Evolutionary conservation across 2,888 invertebrate species (phyloP), one percentile per base, ranked within the genome.

Genomic region (Epinotia demarniana): DNA sequence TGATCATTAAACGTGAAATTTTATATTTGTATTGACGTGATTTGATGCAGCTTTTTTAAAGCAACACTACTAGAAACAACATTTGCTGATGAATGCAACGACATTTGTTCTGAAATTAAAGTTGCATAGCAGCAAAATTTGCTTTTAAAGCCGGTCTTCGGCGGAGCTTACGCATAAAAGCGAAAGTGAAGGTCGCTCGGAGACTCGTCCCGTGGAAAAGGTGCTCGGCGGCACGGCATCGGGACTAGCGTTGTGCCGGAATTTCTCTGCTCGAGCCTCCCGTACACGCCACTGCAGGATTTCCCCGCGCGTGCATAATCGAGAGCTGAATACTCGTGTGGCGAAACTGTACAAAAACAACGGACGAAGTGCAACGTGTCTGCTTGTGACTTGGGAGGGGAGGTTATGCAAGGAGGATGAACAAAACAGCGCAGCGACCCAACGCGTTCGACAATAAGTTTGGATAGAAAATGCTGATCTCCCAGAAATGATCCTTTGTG

Each of bases 111-210:
- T 4, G 60, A 39, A 33, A 27, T 61, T 39, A 33, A 13, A n/a
- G 5, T 46, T 66, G 27, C 27, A 33, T 18, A n/a, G 18, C 43
- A 19, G 27, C n/a, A 67, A 18, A 18, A 18, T 53, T 27, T 70
- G 70, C 70, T 75, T 71, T 64, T 64, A 9, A 23, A 63, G 70
- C 46, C 57, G 57, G 46, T 68, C 64, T 66, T 43, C 9, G 33
- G 58, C 49, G 39, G 67, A 76, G 73, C 77, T 78, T 77, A 77
- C 79, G 58, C 64, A 63, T 75, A 75, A 85, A 84, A 85, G 85
- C 84, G 85, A 86, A 86, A 86, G 86, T 84, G 85, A 86, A 86
- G 86, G 85, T 84, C 86, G 82, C 77, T 64, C 77, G 82, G 81
- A 83, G 84, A 82, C 79, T 82, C 82, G 79, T 78, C 78, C 78